A percentile compares a stretch with the other conserved stretches of the same genome.
phyloP scores from a whole-genome alignment of 2,888 invertebrate species.

The Machimus rusticus region DNA sequence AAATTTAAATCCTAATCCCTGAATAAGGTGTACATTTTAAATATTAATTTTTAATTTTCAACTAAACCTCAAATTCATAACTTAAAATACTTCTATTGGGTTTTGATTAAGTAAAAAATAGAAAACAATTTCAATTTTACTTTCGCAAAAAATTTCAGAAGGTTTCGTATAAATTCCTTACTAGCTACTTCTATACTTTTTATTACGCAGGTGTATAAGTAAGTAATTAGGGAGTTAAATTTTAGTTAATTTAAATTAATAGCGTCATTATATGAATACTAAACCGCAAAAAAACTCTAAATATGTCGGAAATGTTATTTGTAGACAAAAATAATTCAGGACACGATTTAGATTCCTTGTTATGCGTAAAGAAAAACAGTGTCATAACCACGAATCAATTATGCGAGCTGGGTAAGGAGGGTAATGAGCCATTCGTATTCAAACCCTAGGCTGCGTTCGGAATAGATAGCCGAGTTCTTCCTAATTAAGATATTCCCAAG shows the following conservation, averaged over 20 bases:
- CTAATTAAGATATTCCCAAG: conserved; percentile 17
- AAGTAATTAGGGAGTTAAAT: background rate
- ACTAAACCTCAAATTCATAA: too few relatives aligned
- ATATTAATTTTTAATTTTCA: too few relatives aligned
- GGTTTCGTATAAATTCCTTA: too few relatives aligned
- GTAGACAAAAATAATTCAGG: background rate
- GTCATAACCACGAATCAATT: background rate
- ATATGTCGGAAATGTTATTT: background rate
- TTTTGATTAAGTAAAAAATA: too few relatives aligned
- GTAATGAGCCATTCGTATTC: conserved; percentile 1
- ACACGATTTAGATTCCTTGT: background rate
- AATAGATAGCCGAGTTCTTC: background rate
- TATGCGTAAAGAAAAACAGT: background rate
- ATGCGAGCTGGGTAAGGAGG: background rate
- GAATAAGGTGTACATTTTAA: too few relatives aligned
- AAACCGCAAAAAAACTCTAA: background rate
- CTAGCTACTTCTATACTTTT: background rate
- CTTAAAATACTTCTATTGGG: too few relatives aligned
- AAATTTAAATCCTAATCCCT: too few relatives aligned
- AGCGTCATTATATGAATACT: background rate
- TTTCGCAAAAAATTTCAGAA: too few relatives aligned
- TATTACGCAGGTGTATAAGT: background rate
- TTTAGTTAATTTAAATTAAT: background rate
- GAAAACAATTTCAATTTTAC: too few relatives aligned
- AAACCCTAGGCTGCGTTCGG: background rate